A percentile compares a stretch with the other conserved stretches of the same genome.
Evolutionary conservation across 2,113 vertebrate species (phyloP).

Genomic region (Brachirus orientalis): DNA sequence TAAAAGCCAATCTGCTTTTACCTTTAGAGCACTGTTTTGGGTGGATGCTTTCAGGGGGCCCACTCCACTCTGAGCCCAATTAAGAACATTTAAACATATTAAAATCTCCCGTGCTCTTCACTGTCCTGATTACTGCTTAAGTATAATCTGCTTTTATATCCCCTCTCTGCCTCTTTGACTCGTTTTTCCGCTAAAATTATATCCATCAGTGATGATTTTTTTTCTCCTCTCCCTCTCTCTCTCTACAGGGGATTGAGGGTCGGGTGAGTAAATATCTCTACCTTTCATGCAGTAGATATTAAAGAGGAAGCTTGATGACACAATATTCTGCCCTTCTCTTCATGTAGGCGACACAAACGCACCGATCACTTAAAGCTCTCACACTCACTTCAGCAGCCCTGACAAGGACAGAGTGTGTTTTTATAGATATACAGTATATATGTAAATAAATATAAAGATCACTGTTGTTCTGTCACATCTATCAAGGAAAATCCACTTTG

Average conservation of each 20-base stretch:
- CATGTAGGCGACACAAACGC: slow-evolving; percentile 5
- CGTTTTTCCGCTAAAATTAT: slow-evolving; percentile 72
- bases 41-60: slow-evolving; percentile 76
- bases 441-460: slow-evolving; percentile 67
- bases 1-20: slow-evolving; percentile 80
- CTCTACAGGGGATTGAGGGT: slow-evolving; percentile 57
- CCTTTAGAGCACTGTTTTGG: slow-evolving; percentile 78
- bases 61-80: slow-evolving; percentile 75
- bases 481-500: slow-evolving; percentile 74
- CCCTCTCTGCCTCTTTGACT: slow-evolving; percentile 72
- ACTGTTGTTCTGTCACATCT: slow-evolving; percentile 62
- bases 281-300: slow-evolving; percentile 51
- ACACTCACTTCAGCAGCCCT: slow-evolving; percentile 19
- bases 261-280: slow-evolving; percentile 51
- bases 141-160: slow-evolving; percentile 77
- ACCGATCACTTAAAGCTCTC: neutral
- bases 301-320: slow-evolving; percentile 38
- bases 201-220: slow-evolving; percentile 67
- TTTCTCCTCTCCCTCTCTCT: slow-evolving; percentile 27
- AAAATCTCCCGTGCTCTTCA: slow-evolving; percentile 76
- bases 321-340: slow-evolving; percentile 27
- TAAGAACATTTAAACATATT: slow-evolving; percentile 81
- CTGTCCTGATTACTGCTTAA: slow-evolving; percentile 76
- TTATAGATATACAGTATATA: slow-evolving; percentile 52
- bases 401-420: slow-evolving; percentile 50